Percentiles rank a stretch among this genome's conserved stretches.
Evolutionary conservation across 92 coral and sea anemone genomes (phyloP).

Genomic region (Epizoanthus fatuus): DNA sequence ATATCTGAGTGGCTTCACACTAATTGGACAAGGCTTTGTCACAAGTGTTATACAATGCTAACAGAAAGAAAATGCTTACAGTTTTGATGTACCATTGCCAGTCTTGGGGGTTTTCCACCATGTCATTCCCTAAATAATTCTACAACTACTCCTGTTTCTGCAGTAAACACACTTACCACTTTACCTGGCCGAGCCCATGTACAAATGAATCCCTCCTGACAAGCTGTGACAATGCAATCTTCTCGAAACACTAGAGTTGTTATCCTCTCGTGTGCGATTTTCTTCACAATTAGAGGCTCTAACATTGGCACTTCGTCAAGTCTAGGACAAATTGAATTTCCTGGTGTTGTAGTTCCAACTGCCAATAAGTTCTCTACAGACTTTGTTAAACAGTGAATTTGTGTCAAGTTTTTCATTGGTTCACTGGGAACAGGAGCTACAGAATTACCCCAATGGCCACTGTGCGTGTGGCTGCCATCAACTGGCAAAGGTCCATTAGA

Average conservation of each 20-base stretch:
- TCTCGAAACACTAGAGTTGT: constrained; percentile 91
- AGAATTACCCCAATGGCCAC: constrained; percentile 63
- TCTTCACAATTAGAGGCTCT: constrained; percentile 98
- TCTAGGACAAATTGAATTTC: constrained; percentile 91
- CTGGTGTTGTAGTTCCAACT: constrained; percentile 84
- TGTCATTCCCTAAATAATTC: neutral
- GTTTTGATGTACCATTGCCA: neutral
- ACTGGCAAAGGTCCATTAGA: constrained; percentile 94
- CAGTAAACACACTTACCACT: constrained; percentile 92
- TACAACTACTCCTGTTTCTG: neutral
- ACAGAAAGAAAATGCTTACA: neutral
- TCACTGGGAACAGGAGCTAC: constrained; percentile 77
- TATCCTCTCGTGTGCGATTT: constrained; percentile 95
- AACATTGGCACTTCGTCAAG: constrained; percentile 92
- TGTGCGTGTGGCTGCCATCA: constrained; percentile 72
- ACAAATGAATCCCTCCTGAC: constrained; percentile 97
- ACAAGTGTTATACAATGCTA: too few species aligned
- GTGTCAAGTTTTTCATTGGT: constrained; percentile 87
- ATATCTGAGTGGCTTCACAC: too few species aligned
- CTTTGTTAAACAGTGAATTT: constrained; percentile 89
- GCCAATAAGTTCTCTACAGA: constrained; percentile 92
- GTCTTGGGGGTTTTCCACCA: neutral
- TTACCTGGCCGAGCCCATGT: constrained; percentile 99
- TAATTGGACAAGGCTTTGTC: too few species aligned
- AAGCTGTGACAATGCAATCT: constrained; percentile 97